A percentile compares a stretch with the other conserved stretches of the same genome.
These are phyloP conservation scores for Centropyge bicolor DNA, from an alignment of 2,797 vertebrate genomes.

Conservation along the genomic window DNA sequence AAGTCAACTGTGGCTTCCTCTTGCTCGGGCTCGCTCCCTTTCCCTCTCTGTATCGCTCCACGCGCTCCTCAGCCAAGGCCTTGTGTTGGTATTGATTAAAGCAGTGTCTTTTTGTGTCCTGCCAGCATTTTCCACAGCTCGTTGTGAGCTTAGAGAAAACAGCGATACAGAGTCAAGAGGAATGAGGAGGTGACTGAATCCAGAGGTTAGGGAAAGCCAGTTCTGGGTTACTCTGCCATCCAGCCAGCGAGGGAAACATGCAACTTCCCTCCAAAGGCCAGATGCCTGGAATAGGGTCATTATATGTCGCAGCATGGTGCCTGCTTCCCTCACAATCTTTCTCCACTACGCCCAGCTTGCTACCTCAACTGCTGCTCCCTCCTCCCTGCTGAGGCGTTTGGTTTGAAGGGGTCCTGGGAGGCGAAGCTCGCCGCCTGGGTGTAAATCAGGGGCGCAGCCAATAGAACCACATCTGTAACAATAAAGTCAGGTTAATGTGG, in stretches of 20 bases:
- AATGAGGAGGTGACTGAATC: conserved; percentile 61
- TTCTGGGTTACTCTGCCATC: conserved; percentile 48
- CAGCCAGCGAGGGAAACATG: conserved; percentile 47
- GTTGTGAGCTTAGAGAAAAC: conserved; percentile 71
- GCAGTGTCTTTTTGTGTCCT: conserved; percentile 76
- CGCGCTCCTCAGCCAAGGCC: conserved; percentile 70
- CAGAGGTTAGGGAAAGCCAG: conserved; percentile 48
- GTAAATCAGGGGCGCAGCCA: conserved; percentile 78
- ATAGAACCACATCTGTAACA: conserved; percentile 82
- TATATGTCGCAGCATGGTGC: conserved; percentile 62
- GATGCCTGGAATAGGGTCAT: conserved; percentile 65
- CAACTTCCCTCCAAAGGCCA: conserved; percentile 64
- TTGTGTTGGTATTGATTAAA: conserved; percentile 82
- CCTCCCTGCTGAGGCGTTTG: conserved; percentile 52
- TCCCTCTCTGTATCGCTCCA: conserved; percentile 32
- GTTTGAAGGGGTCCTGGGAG: conserved; percentile 66
- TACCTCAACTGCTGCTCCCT: conserved; percentile 50
- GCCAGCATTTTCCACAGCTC: conserved; percentile 76
- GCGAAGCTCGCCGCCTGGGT: conserved; percentile 52
- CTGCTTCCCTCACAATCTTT: conserved; percentile 57
- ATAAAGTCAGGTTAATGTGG: conserved; percentile 79
- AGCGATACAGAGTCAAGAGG: conserved; percentile 48
- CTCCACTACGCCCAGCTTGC: conserved; percentile 56
- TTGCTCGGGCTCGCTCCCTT: conserved; percentile 35
- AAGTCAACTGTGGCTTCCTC: conserved; percentile 54